Base-by-base conservation (phyloP, 2,888 invertebrate species). In the Eucera pruinosa region DNA sequence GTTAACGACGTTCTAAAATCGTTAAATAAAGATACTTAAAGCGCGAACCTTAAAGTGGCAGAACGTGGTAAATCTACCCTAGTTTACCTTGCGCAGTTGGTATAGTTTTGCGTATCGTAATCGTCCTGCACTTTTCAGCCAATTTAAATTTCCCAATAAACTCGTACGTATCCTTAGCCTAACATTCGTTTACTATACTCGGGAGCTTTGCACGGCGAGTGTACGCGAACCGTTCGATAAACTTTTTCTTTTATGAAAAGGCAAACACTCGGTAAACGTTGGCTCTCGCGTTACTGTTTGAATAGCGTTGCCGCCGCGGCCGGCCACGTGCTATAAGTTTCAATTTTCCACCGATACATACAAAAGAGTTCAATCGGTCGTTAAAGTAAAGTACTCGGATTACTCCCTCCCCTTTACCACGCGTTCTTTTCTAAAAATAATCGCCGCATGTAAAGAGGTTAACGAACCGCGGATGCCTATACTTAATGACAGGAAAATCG, bases 401-500 rank as follows among this genome's bases (percentile, higher is more conserved):
- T 36, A 33, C 48, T 5, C n/a, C 23, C n/a, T n/a, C n/a, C n/a
- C n/a, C n/a, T n/a, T n/a, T n/a, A n/a, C n/a, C n/a, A n/a, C n/a
- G n/a, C n/a, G 41, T 54, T 57, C 57, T 57, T n/a, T 58, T 45
- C 33, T 57, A 64, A 62, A 48, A 48, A 74, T 64, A 74, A 62
- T 62, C 48, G 13, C 18, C 15, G n/a, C n/a, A n/a, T 18, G 58
- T 43, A 71, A 74, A 57, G 74, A 71, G 74, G 62, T 52, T 50
- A 62, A 45, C 74, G 72, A 71, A 74, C 74, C 72, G 74, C n/a
- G 72, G 62, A 58, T 54, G 47, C 43, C 36, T 25, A 1, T 23
- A 43, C 62, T 48, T 71, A 62, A 74, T 64, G 55, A 50, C 55
- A 52, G 74, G 74, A 64, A 71, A 58, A 71, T 74, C 36, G 30